These are phyloP conservation scores for Phataginus tetradactyla DNA, from an alignment of 2,797 vertebrate species.

Conservation along the genomic window DNA sequence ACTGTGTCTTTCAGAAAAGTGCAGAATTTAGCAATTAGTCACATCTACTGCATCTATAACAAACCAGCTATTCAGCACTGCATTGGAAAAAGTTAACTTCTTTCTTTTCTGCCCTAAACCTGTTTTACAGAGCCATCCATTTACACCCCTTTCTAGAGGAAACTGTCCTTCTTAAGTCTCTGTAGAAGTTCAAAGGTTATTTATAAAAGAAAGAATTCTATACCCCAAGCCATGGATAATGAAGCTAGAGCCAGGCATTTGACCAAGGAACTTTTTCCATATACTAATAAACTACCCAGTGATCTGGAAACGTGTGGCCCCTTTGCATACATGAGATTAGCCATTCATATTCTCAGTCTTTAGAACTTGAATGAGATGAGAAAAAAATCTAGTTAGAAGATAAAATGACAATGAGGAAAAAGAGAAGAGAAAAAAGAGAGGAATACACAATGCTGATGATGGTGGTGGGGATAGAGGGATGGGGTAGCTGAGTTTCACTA, in stretches of 20 bases:
- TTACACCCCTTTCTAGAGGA: not conserved
- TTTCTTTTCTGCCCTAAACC: not conserved
- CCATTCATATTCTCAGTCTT: not conserved
- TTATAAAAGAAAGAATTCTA: slow-evolving; percentile 1
- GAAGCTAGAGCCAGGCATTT: not conserved
- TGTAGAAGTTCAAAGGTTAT: not conserved
- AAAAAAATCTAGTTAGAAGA: not conserved
- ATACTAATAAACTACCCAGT: not conserved
- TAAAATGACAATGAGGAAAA: not conserved
- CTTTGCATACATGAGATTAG: not conserved
- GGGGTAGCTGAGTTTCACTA: not conserved
- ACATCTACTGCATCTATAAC: not conserved
- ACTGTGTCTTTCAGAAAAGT: not conserved
- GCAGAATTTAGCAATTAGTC: not conserved
- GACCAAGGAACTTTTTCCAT: not conserved
- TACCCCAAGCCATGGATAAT: not conserved
- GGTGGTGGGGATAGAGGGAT: not conserved
- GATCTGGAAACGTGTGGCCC: not conserved
- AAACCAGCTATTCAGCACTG: not conserved
- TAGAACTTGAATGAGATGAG: not conserved
- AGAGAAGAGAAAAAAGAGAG: not conserved
- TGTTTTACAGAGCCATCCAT: not conserved
- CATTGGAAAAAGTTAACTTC: not conserved
- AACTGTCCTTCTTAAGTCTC: not conserved
- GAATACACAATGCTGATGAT: not conserved